These are phyloP conservation scores for Phasianus colchicus DNA, from an alignment of 2,113 vertebrate genomes.

Conservation along the genomic window DNA sequence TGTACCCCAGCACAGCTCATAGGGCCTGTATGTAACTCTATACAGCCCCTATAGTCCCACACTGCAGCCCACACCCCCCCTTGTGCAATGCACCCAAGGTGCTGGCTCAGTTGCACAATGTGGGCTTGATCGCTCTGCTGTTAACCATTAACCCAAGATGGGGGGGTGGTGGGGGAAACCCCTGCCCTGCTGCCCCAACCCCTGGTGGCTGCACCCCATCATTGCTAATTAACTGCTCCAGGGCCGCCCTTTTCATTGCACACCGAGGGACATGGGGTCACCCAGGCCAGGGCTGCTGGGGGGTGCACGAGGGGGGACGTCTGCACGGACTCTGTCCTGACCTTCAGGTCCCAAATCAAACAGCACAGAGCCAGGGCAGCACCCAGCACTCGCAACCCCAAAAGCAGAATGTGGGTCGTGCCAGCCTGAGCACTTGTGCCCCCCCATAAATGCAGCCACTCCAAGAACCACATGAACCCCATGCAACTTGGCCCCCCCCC, in stretches of 20 bases:
- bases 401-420: not conserved
- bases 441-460: not conserved
- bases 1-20: not conserved
- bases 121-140: not conserved
- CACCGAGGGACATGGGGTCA: no score
- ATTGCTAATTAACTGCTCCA: not conserved
- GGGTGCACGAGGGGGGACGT: not conserved
- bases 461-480: not conserved
- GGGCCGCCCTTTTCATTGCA: no score
- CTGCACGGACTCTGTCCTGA: conserved; percentile 10
- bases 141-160: conserved; percentile 65
- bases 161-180: not conserved
- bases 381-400: rapidly evolving
- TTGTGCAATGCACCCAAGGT: not conserved
- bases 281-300: no score
- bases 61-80: not conserved
- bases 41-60: not conserved
- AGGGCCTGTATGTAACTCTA: not conserved
- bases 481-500: not conserved
- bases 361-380: not conserved
- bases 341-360: not conserved
- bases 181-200: not conserved
- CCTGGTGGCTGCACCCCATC: not conserved
- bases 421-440: not conserved
- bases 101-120: conserved; percentile 15